A percentile compares a stretch with the other conserved stretches of the same genome.
phyloP scores from a whole-genome alignment of 64 coral and sea anemone genomes.

The Montipora capricornis region DNA sequence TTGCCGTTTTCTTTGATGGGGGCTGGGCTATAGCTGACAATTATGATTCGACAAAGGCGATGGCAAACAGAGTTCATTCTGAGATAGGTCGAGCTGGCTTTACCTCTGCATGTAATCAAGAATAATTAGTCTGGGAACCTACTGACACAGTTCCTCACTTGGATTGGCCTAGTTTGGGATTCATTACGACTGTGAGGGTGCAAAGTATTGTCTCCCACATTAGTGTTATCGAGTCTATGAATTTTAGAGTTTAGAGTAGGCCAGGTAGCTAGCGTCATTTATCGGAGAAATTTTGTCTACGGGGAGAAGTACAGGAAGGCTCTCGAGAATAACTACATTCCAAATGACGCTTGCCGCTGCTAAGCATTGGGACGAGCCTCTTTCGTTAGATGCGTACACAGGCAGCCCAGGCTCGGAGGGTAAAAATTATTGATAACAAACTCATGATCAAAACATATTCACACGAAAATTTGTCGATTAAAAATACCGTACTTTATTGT shows the following conservation, averaged over 20 bases:
- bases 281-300: constrained; percentile 29
- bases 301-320: neutral
- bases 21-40: no score
- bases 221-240: neutral
- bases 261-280: neutral
- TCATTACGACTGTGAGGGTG: neutral
- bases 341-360: constrained; percentile 5
- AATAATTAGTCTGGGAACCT: constrained; percentile 27
- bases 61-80: neutral
- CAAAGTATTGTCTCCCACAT: constrained; percentile 1
- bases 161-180: constrained; percentile 49
- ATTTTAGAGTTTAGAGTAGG: neutral
- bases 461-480: no score
- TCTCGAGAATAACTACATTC: constrained; percentile 32
- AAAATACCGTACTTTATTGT: no score
- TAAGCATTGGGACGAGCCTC: neutral
- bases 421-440: neutral
- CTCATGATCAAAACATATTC: neutral
- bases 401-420: neutral
- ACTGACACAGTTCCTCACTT: constrained; percentile 16
- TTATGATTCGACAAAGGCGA: neutral
- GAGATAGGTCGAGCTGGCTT: constrained; percentile 14
- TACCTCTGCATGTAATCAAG: neutral
- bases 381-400: neutral
- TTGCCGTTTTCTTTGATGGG: no score